Evolutionary conservation across 2,888 invertebrate species (phyloP), one percentile per base, ranked within the genome.

Genomic region (Philonicus albiceps): DNA sequence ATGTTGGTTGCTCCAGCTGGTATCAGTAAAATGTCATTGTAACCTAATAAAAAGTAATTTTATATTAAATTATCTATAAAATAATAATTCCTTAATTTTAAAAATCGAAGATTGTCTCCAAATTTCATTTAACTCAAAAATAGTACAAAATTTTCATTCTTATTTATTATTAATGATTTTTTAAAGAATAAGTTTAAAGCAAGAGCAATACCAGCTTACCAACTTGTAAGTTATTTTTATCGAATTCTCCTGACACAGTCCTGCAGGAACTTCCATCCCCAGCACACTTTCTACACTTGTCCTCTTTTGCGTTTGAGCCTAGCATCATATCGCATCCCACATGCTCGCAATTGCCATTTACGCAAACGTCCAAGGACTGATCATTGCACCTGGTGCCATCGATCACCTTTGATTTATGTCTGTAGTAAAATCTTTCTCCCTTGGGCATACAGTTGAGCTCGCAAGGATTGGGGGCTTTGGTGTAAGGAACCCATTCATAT

Each of bases 241-340:
- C 95, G 89, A 97, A 94, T 3, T 95, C 90, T 3, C 96, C 97
- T 13, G 93, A 93, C 83, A 96, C 93, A 0, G 97, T 98, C 90
- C 96, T 95, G 91, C 99, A 99, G 89, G 96, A 95, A 87, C 96
- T 95, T 11, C 97, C 97, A 91, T 98, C 96, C 0, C 98, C 98
- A n/a, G 97, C 96, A 91, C 99, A 99, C 89, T 95, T 95, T 64
- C 98, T 94, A 91, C 99, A 99, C 89, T 96, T 96, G 92, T 99
- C 99, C 92, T 98, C 98, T 89, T 94, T 94, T 11, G 96, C 95
- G 86, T 94, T 93, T 5, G 98, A 98, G 13, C 98, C 98, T 90
- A 99, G 93, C 95, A 97, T 96, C 94, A 96, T 96, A 92, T 99
- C 98, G 91, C 99, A 99, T 86, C 99, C 99, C 72, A 98, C 97